Conservation (phyloP, 2,113 vertebrate species). For the Petromus typicus region DNA sequence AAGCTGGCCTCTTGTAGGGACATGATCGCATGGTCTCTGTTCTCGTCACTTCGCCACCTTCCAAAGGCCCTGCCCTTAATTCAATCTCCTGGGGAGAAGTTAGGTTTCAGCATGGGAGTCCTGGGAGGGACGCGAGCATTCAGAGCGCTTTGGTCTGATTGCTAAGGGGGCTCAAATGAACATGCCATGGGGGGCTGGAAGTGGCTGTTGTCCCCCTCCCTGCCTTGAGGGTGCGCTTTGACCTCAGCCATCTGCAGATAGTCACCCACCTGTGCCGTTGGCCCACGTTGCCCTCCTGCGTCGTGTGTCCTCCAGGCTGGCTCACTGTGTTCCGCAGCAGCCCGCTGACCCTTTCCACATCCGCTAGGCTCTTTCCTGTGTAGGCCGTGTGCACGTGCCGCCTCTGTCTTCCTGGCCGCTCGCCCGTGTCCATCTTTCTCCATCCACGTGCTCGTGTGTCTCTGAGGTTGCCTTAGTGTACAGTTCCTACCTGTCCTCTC, state of each 20-base stretch:
- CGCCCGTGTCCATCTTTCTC: background rate
- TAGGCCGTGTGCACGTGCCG: background rate
- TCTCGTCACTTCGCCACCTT: background rate
- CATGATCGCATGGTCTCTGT: background rate
- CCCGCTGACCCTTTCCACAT: background rate
- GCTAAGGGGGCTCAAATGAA: background rate
- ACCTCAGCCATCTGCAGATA: background rate
- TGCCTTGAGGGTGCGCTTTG: background rate
- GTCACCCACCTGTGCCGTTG: background rate
- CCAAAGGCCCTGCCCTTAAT: background rate
- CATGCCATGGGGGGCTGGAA: rapidly evolving
- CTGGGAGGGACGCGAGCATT: background rate
- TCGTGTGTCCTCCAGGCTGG: background rate
- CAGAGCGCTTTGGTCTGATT: background rate
- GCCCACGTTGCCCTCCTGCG: background rate
- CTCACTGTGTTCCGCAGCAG: background rate
- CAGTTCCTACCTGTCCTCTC: background rate
- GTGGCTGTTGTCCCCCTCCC: background rate
- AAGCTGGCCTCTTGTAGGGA: background rate
- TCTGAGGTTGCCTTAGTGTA: background rate
- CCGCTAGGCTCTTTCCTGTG: background rate
- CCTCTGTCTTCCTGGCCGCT: background rate
- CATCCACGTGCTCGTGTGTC: background rate
- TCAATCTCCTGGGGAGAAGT: background rate
- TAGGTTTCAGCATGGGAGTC: background rate